Conservation (phyloP, 2,113 vertebrate genomes). For the Prolemur simus region DNA sequence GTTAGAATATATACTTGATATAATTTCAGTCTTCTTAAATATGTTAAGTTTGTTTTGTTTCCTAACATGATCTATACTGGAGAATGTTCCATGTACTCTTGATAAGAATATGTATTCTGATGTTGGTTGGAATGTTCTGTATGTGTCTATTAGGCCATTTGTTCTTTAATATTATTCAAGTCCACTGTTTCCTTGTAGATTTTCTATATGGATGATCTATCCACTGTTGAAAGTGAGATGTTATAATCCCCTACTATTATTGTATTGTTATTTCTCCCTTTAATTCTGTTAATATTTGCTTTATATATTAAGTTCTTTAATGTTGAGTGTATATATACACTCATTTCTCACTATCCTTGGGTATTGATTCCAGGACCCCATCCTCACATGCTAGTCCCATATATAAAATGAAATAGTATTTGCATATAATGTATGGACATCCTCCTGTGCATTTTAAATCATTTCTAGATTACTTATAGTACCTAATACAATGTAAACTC, state of each 20-base stretch:
- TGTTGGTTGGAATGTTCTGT: background rate
- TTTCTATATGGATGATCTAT: background rate
- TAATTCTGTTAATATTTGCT: background rate
- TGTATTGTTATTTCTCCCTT: background rate
- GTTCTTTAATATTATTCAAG: background rate
- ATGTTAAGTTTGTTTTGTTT: background rate
- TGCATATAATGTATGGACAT: background rate
- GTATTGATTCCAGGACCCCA: background rate
- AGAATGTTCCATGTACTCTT: background rate
- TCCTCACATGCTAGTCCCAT: background rate
- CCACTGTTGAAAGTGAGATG: background rate
- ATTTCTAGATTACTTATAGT: background rate
- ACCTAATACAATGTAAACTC: background rate
- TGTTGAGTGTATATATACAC: background rate
- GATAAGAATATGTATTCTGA: background rate
- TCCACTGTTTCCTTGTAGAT: background rate
- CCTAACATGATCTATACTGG: background rate
- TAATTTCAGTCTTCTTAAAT: background rate
- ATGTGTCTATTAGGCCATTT: background rate
- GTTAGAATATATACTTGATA: background rate
- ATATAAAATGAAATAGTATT: background rate
- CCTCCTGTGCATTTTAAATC: background rate
- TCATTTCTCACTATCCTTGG: background rate
- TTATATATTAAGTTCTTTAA: background rate
- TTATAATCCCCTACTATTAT: too few species aligned